Evolutionary conservation across 2,113 vertebrate species (phyloP).

Genomic region (Canis aureus): DNA sequence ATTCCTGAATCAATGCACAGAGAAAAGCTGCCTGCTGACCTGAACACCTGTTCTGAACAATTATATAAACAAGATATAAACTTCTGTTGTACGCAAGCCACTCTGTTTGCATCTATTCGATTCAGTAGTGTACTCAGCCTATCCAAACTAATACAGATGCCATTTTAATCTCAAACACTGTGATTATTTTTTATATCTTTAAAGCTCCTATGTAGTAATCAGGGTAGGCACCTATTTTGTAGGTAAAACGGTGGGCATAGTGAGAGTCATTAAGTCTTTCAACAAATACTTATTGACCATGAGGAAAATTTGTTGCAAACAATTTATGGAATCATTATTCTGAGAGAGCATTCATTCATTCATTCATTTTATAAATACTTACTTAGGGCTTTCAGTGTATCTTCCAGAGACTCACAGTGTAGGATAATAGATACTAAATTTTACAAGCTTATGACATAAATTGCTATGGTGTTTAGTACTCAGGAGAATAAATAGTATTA

Average conservation of each 20-base stretch:
- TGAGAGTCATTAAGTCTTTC: neutral
- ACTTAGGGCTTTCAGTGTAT: neutral
- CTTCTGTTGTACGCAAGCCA: neutral
- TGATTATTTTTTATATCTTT: constrained; percentile 21
- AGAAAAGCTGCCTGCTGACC: neutral
- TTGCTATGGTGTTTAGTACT: neutral
- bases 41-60: neutral
- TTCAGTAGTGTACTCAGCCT: neutral
- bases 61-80: constrained; percentile 36
- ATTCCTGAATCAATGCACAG: neutral
- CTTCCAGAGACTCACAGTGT: neutral
- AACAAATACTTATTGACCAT: neutral
- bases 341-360: neutral
- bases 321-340: constrained; percentile 26
- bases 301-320: neutral
- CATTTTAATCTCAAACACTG: constrained; percentile 42
- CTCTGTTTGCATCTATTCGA: neutral
- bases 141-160: neutral
- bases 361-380: neutral
- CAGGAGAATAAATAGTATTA: neutral
- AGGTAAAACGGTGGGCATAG: neutral
- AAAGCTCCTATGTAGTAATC: neutral
- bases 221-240: neutral
- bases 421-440: neutral
- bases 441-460: neutral